Percentiles rank a stretch among this genome's conserved stretches.
phyloP scores from a whole-genome alignment of 2,113 vertebrate species.

The Chiloscyllium plagiosum region DNA sequence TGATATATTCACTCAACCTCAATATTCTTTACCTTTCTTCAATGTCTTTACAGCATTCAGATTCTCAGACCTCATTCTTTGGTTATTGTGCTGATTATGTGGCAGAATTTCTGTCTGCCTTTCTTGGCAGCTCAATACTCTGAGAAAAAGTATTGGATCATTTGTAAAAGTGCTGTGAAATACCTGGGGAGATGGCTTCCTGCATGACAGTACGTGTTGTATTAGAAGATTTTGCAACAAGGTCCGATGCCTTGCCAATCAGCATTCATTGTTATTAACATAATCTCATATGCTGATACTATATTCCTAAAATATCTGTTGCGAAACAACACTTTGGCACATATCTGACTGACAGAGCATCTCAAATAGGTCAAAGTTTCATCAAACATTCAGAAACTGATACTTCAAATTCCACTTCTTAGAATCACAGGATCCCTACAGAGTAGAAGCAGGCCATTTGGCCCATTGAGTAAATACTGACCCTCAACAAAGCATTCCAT shows the following conservation, averaged over 20 bases:
- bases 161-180: neutral
- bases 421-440: too few species aligned
- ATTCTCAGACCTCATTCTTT: neutral
- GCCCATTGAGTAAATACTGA: too few species aligned
- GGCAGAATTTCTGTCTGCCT: neutral
- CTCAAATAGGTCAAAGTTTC: neutral
- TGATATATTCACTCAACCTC: neutral
- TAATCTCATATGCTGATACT: neutral
- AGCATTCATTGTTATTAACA: neutral
- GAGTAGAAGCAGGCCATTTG: too few species aligned
- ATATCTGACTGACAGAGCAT: neutral
- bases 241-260: neutral
- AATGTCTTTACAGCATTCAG: neutral
- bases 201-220: neutral
- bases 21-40: neutral
- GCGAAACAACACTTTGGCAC: neutral
- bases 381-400: neutral
- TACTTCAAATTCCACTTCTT: neutral
- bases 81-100: neutral
- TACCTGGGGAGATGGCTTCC: neutral
- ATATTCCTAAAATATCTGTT: neutral
- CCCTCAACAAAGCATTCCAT: too few species aligned
- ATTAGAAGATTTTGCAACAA: neutral
- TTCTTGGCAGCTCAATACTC: neutral
- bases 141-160: neutral